Evolutionary conservation across 2,797 vertebrate species (phyloP).

Genomic region (Apogon talboti): DNA sequence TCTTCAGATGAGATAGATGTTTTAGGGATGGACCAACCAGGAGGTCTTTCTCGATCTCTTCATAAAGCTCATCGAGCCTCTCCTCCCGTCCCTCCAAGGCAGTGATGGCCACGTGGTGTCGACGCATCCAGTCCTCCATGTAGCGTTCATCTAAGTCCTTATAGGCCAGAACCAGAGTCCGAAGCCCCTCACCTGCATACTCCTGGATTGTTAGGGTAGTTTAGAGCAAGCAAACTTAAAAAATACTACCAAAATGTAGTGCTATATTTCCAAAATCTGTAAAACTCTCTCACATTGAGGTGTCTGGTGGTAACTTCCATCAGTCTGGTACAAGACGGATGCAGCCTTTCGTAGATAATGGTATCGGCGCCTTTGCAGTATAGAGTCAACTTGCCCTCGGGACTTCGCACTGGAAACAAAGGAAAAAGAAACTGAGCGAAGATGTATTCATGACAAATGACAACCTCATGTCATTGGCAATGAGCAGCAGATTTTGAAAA

Average conservation of each 20-base stretch:
- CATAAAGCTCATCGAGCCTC: slow-evolving; percentile 86
- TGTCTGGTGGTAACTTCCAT: slow-evolving; percentile 86
- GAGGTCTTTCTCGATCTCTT: slow-evolving; percentile 92
- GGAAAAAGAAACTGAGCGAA: neutral
- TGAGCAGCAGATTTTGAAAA: no score
- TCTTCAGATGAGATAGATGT: no score
- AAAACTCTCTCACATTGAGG: slow-evolving; percentile 85
- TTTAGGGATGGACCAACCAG: slow-evolving; percentile 71
- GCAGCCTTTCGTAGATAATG: slow-evolving; percentile 89
- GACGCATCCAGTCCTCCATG: slow-evolving; percentile 83
- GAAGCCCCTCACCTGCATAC: slow-evolving; percentile 93
- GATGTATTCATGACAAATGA: neutral
- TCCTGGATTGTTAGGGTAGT: slow-evolving; percentile 78
- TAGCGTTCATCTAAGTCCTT: slow-evolving; percentile 86
- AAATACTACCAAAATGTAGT: neutral
- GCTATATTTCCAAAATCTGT: fast-evolving
- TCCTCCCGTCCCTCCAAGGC: slow-evolving; percentile 86
- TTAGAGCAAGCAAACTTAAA: neutral
- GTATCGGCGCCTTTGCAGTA: slow-evolving; percentile 98
- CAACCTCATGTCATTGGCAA: no score
- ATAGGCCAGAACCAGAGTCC: slow-evolving; percentile 91
- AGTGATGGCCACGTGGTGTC: slow-evolving; percentile 87
- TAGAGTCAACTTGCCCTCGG: slow-evolving; percentile 86
- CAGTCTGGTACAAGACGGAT: slow-evolving; percentile 84
- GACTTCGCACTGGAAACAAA: slow-evolving; percentile 84